Percentiles rank a stretch among this genome's conserved stretches.
Conservation (phyloP, 2,113 vertebrate species). For the Isichthys henryi region DNA sequence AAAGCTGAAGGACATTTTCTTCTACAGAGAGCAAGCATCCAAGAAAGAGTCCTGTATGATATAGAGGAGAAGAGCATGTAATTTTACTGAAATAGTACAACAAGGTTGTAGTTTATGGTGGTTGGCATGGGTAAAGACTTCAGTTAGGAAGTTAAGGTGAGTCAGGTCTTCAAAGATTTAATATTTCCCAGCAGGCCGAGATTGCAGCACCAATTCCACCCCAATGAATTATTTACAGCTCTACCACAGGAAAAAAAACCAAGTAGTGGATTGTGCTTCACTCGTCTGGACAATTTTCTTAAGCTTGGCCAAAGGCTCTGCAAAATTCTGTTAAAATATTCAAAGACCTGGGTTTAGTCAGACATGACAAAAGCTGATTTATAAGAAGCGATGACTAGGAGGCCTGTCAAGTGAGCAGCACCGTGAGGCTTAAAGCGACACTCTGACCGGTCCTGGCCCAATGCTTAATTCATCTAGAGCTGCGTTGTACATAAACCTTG, state of each 20-base stretch:
- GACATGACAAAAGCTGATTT: not conserved
- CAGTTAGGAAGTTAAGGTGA: not conserved
- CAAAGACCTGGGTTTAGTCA: not conserved
- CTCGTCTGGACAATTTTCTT: not conserved
- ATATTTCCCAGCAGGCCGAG: not conserved
- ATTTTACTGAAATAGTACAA: not conserved
- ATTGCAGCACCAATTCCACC: not conserved
- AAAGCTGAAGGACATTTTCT: not conserved
- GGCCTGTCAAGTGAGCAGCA: not conserved
- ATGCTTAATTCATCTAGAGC: not conserved
- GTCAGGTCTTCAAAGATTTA: not conserved
- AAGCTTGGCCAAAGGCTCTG: not conserved
- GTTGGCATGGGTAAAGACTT: not conserved
- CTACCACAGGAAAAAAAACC: not conserved
- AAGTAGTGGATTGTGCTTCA: constrained; percentile 1
- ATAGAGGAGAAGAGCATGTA: not conserved
- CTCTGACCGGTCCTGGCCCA: not conserved
- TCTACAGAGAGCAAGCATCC: not conserved
- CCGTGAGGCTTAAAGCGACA: not conserved
- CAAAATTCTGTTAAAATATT: not conserved
- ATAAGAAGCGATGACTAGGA: not conserved
- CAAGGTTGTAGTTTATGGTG: constrained; percentile 2
- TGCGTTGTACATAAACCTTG: not conserved
- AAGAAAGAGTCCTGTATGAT: not conserved
- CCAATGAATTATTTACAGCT: not conserved